phyloP scores from a whole-genome alignment of 2,888 invertebrate species.

The Aelia acuminata region DNA sequence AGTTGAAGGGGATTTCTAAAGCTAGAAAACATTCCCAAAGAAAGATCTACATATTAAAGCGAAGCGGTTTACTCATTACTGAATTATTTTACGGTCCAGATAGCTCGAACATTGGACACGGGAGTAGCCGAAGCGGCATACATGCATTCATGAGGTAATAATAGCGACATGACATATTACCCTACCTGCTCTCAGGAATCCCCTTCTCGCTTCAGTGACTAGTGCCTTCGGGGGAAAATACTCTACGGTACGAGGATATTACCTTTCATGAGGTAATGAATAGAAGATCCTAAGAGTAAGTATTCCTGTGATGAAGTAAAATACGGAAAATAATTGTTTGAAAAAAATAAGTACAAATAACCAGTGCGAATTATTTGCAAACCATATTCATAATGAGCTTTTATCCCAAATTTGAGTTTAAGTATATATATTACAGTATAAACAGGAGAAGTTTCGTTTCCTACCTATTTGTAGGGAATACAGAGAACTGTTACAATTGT shows the following conservation, averaged over 20 bases:
- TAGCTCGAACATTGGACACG: neutral
- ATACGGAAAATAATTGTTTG: too few relatives aligned
- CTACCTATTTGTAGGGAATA: too few relatives aligned
- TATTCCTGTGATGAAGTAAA: too few relatives aligned
- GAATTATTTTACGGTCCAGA: slow-evolving; percentile 13
- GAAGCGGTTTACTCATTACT: neutral
- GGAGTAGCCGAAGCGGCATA: neutral
- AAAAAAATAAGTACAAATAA: too few relatives aligned
- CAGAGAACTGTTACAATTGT: too few relatives aligned
- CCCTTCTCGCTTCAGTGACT: neutral
- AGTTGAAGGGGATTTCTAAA: neutral
- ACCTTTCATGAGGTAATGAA: too few relatives aligned
- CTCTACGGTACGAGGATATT: neutral
- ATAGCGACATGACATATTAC: neutral
- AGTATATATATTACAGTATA: too few relatives aligned
- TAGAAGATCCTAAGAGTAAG: too few relatives aligned
- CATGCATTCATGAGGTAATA: slow-evolving; percentile 15
- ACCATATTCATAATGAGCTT: too few relatives aligned
- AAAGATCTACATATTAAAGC: slow-evolving; percentile 32
- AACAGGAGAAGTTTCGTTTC: too few relatives aligned
- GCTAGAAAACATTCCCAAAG: slow-evolving; percentile 20
- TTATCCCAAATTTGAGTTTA: too few relatives aligned
- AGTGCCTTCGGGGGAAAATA: neutral
- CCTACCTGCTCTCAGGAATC: neutral
- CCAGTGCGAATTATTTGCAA: too few relatives aligned